These are phyloP conservation scores for Lethenteron reissneri DNA, from an alignment of 2,113 vertebrate species.

Conservation along the genomic window DNA sequence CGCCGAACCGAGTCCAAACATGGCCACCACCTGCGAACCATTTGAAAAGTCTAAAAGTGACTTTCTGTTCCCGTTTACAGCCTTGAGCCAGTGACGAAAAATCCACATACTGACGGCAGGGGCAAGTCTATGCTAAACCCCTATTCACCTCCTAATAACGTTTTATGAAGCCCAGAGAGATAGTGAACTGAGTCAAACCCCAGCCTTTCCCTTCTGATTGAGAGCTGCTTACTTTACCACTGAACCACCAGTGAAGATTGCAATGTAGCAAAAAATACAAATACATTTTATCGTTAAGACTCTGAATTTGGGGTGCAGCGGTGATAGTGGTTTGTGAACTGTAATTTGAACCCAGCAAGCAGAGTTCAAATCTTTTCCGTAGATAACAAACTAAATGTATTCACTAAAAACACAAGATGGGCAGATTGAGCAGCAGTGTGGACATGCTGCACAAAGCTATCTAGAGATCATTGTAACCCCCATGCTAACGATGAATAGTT, in stretches of 20 bases:
- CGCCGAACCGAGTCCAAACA: slow-evolving; percentile 47
- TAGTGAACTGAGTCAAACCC: not conserved
- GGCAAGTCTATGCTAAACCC: not conserved
- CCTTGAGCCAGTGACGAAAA: too few species aligned
- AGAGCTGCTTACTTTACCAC: not conserved
- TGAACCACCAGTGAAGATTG: too few species aligned
- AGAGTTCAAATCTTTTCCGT: too few species aligned
- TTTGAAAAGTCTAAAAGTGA: not conserved
- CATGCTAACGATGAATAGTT: not conserved
- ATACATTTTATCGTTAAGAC: too few species aligned
- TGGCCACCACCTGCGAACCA: slow-evolving; percentile 44
- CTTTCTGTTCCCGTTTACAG: not conserved
- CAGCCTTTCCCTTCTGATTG: not conserved
- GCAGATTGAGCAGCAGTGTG: too few species aligned
- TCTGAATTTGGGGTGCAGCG: too few species aligned
- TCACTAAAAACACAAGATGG: too few species aligned
- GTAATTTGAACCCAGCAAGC: too few species aligned
- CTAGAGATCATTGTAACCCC: not conserved
- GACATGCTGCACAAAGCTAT: too few species aligned
- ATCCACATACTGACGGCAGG: not conserved
- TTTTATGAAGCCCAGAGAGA: not conserved
- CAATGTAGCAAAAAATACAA: too few species aligned
- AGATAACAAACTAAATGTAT: too few species aligned
- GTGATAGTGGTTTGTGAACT: too few species aligned
- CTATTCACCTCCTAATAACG: not conserved